Evolutionary conservation across 1,140 invertebrate genomes (phyloP), one percentile per base, ranked within the genome.

Genomic region (Eurosta solidaginis): DNA sequence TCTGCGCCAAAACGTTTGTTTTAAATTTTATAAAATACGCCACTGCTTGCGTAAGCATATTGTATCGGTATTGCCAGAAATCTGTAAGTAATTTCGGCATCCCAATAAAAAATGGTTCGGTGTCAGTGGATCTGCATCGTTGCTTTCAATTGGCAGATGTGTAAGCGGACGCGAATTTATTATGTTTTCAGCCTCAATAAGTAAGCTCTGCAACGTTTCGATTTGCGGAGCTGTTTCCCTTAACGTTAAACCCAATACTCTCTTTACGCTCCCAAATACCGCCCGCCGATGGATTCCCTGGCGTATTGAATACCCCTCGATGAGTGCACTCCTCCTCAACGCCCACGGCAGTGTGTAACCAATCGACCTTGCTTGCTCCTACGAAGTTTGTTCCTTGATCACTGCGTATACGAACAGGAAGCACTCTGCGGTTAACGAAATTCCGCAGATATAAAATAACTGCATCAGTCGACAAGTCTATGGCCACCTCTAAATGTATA

Each of bases 321-420:
- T 6, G 12, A 27, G 75, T 59, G 20, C 49, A 59, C 10, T 77
- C 22, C 22, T 63, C 63, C 14, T 78, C 77, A 2, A 73, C 20
- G 7, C 59, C 42, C 1, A 20, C 20, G 2, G 22, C 14, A 4
- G 20, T 50, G 14, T 2, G 12, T 17, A 22, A 20, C 22, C 59
- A 36, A n/a, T 78, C 77, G 17, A 22, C 17, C 3, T 78, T 54
- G 7, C 42, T 44, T 1, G 77, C 77, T 9, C 77, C 54, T 3
- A 68, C 45, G 54, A 78, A 78, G 40, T 78, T 44, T 5, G 77
- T 68, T 12, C 54, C 54, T 22, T 47, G 42, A 22, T 78, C 77
- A 40, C 76, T 77, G 12, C 36, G 50, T n/a, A 77, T n/a, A n/a
- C n/a, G n/a, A n/a, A n/a, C n/a, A n/a, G n/a, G n/a, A n/a, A n/a